phyloP scores from a whole-genome alignment of 2,797 vertebrate genomes.

The Cirrhinus mrigala region DNA sequence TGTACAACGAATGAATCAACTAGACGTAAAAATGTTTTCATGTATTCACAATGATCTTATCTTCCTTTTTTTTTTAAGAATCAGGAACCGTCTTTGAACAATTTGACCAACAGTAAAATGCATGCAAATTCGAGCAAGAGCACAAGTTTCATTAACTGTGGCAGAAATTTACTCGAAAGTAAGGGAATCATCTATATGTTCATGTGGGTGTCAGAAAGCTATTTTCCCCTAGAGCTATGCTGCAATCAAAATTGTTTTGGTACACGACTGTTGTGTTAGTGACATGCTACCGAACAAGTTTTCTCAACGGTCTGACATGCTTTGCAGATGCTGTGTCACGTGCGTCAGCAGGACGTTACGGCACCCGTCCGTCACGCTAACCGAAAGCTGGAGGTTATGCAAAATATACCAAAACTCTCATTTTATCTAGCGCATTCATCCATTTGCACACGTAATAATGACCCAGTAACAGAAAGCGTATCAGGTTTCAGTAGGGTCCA shows the following conservation, averaged over 20 bases:
- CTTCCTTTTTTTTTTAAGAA: background rate
- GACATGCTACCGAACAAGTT: constrained; percentile 10
- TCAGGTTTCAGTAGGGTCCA: background rate
- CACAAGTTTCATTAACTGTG: background rate
- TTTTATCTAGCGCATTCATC: background rate
- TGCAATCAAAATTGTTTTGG: background rate
- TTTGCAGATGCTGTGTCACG: background rate
- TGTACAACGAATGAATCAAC: background rate
- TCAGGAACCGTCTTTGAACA: background rate
- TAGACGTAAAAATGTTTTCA: background rate
- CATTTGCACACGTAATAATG: background rate
- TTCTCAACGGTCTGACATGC: background rate
- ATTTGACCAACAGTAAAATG: constrained; percentile 33
- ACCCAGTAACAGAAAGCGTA: background rate
- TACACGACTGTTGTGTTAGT: no score
- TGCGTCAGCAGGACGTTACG: background rate
- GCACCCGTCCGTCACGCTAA: background rate
- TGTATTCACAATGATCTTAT: background rate
- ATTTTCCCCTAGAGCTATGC: background rate
- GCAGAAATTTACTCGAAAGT: background rate
- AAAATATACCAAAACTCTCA: background rate
- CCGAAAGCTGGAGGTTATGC: background rate
- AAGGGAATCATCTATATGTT: background rate
- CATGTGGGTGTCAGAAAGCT: background rate
- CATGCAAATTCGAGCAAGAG: constrained; percentile 38